Evolutionary conservation across 2,888 invertebrate genomes (phyloP).

Genomic region (Chalcosyrphus nemorum): DNA sequence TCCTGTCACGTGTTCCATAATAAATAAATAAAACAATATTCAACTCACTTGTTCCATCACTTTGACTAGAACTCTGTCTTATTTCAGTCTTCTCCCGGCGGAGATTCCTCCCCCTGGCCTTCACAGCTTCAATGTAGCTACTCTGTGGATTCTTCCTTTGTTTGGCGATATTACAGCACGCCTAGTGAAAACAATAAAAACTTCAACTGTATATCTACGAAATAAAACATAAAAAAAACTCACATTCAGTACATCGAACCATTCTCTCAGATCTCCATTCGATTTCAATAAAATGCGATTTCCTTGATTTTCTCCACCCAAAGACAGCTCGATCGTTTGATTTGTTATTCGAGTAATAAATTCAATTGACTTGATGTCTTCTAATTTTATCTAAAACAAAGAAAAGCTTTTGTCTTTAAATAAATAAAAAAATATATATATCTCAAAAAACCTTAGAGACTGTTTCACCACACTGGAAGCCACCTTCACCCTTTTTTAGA

Average conservation of each 20-base stretch:
- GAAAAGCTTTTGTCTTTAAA: neutral
- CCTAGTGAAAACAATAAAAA: conserved; percentile 37
- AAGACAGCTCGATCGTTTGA: conserved; percentile 60
- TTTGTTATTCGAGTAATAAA: conserved; percentile 57
- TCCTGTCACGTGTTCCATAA: neutral
- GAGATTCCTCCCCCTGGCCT: conserved; percentile 65
- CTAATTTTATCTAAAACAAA: conserved; percentile 56
- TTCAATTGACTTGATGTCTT: conserved; percentile 64
- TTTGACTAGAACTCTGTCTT: conserved; percentile 57
- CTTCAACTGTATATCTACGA: conserved; percentile 19
- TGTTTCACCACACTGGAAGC: conserved; percentile 61
- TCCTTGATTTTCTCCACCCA: conserved; percentile 62
- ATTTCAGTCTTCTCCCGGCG: conserved; percentile 67
- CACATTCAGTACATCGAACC: conserved; percentile 68
- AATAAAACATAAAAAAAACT: conserved; percentile 28
- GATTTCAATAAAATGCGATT: conserved; percentile 58
- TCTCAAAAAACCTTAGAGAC: conserved; percentile 61
- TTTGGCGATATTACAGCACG: conserved; percentile 64
- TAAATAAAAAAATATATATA: neutral
- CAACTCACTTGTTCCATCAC: conserved; percentile 59
- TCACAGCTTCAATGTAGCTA: conserved; percentile 60
- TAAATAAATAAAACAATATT: neutral
- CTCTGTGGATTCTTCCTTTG: conserved; percentile 62
- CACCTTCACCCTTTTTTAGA: conserved; percentile 62
- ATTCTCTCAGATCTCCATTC: conserved; percentile 64